Base-by-base conservation (phyloP, 2,113 vertebrate genomes). In the Murina feae region DNA sequence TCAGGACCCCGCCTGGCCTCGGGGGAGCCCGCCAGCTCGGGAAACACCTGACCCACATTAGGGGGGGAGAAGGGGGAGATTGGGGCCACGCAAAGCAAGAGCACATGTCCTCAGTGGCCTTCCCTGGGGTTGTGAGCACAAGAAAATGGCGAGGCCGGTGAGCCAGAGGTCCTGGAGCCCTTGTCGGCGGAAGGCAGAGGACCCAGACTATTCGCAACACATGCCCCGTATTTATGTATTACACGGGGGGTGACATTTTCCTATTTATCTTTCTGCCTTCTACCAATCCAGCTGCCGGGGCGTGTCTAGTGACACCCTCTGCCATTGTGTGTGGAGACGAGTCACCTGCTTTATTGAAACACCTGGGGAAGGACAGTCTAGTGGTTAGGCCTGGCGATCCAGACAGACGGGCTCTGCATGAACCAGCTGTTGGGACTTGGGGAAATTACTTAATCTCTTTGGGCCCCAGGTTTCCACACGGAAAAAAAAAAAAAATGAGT, bases 21-120 rank as follows among this genome's bases (percentile, higher is more conserved):
- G 3, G 42, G 42, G 53, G 60, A 68, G 63, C n/a, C 55, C 2
- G 12, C 72, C 47, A 60, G 74, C 51, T n/a, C 8, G 2, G 91
- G 89, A 84, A 95, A 35, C 90, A 93, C 78, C 68, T 92, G 92
- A 65, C 9, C 30, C 65, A 68, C 79, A 35, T 14, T n/a, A n/a
- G n/a, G n/a, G n/a, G n/a, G n/a, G n/a, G n/a, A n/a, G n/a, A n/a
- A n/a, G n/a, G n/a, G n/a, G n/a, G n/a, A n/a, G n/a, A n/a, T n/a
- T n/a, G n/a, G n/a, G n/a, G n/a, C n/a, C n/a, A n/a, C n/a, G 0
- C 28, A 65, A 32, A 83, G 66, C 25, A 17, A 53, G 47, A 69
- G 72, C 66, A 81, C 25, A 84, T 1, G 21, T 60, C 60, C 81
- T 91, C 76, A 30, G 2, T 58, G 28, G 69, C 79, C 32, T 86